Evolutionary conservation across 2,888 invertebrate species (phyloP), one percentile per base, ranked within the genome.

Genomic region (Netelia virgata): DNA sequence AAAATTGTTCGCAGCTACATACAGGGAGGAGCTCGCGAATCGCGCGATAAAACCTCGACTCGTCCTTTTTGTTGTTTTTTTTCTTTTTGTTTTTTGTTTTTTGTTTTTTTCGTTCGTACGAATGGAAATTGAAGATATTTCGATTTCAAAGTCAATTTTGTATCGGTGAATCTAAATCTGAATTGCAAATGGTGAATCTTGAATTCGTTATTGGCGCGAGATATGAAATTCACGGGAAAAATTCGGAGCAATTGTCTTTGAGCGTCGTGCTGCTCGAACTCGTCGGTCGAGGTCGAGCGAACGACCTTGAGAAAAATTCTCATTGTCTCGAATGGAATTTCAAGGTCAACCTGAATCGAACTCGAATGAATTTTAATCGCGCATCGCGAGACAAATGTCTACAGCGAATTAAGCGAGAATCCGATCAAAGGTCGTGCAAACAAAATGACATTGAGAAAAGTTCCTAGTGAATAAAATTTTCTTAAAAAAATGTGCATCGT

Each of bases 301-400:
- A 41, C 36, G 75, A 41, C 75, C 75, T 75, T 75, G 75, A 18
- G 18, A 55, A 55, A 64, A 66, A 64, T 66, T 55, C 55, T 14
- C 43, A 18, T 64, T 64, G 47, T 57, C 23, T 57, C 36, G 14
- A 18, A 47, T 47, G 47, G 14, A 47, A 47, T 47, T 47, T 47
- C 47, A 14, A 47, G 14, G 11, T 47, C 11, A 47, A 47, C 14
- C 14, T 47, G 47, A 47, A 47, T 47, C 14, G 47, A 47, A 47
- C 47, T 47, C 47, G 14, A 47, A 14, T 47, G 10, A 6, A 47
- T 14, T 47, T 47, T 14, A 47, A 47, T 14, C 14, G 47, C 10
- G 14, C 11, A 47, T 47, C 14, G 11, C 10, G 47, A 14, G 47
- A 47, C 28, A 47, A 47, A 14, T 47, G 10, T 47, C 11, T 47